Base-by-base conservation (phyloP, 2,113 vertebrate genomes). In the Alethe castanea region DNA sequence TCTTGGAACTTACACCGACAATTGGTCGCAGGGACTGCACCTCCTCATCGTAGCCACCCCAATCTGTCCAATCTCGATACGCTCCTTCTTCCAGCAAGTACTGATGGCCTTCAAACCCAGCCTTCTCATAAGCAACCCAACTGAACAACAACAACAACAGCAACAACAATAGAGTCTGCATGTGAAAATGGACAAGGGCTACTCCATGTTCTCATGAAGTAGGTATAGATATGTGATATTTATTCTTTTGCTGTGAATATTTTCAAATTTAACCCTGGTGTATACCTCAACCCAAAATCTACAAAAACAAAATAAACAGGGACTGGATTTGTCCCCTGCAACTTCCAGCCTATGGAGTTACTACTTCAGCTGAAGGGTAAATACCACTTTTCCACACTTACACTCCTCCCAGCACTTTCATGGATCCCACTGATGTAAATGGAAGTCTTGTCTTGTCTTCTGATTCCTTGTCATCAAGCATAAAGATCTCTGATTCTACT, bases 11-110 rank as follows among this genome's bases (percentile, higher is more conserved):
- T 96, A 99, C 99, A 3, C 98, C 96, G 90, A 98, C 38, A 52
- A 99, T 29, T 8, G 99, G 99, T 12, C 98, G 97, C 42, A 99
- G 97, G 2, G 99, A 99, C 86, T 98, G 97, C 52, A 99, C 69
- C 12, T 97, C 89, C 28, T 98, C 97, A 56, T 96, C 94, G 28
- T 96, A 97, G 50, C 98, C 99, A 29, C 98, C 99, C 99, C 99
- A 99, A n/a, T 99, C 98, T 13, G 86, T 98, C 98, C 98, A 99
- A 54, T 99, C 97, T 76, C 91, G 97, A 81, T 99, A 99, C 5
- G 98, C 98, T 69, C 99, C 99, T 97, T 99, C 99, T 96, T 99
- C 99, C 91, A 99, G 97, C 93, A 99, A 91, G 96, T 99, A 99
- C 96, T 99, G 99, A 86, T 98, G 99, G 20, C 99, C 99, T 88